Conservation (phyloP, 2,888 invertebrate genomes). For the Dolichopus griseipennis region DNA sequence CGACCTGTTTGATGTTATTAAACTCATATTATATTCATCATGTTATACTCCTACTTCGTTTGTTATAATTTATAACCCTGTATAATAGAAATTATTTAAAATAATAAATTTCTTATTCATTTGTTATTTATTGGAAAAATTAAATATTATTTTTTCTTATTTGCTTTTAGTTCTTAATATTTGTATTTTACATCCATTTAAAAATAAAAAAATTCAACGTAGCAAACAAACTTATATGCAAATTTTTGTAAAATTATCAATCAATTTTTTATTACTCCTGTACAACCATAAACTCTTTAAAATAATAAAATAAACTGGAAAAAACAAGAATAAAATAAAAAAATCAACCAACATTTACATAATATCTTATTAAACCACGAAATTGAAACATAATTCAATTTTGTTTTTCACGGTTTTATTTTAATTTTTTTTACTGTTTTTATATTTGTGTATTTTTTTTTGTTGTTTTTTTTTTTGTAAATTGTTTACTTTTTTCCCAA, state of each 20-base stretch:
- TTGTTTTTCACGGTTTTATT: not conserved
- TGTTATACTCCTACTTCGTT: too few species aligned
- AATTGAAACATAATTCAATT: slow-evolving; percentile 6
- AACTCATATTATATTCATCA: too few species aligned
- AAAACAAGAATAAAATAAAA: too few species aligned
- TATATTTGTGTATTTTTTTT: not conserved
- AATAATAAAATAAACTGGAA: not conserved
- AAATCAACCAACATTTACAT: not conserved
- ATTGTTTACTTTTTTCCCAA: not conserved
- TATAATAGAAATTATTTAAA: too few species aligned
- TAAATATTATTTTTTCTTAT: too few species aligned
- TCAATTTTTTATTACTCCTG: not conserved
- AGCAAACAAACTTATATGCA: not conserved
- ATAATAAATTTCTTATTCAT: too few species aligned
- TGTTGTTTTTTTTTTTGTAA: not conserved
- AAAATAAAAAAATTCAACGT: too few species aligned
- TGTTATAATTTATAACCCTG: too few species aligned
- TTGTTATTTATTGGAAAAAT: too few species aligned
- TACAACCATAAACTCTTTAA: not conserved
- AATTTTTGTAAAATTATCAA: not conserved
- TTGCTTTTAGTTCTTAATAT: too few species aligned
- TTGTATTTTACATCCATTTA: not conserved
- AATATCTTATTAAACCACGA: not conserved
- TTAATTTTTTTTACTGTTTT: not conserved
- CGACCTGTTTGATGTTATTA: too few species aligned